Percentiles rank a stretch among this genome's conserved stretches.
phyloP scores from a whole-genome alignment of 2,113 vertebrate species.

The rat (Rattus norvegicus) region GRCr8 NC_086039.1:114982001-114982500 shows the following conservation, averaged over 20 bases:
- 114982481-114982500: background rate
- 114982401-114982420: background rate
- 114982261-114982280: background rate
- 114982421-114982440: background rate
- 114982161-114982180: background rate
- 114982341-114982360: background rate
- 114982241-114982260: background rate
- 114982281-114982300: background rate
- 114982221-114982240: background rate
- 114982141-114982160: background rate
- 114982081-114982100: background rate
- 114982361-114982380: background rate
- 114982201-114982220: background rate
- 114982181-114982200: background rate
- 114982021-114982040: background rate
- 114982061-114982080: background rate
- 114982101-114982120: background rate
- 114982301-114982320: background rate
- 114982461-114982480: background rate
- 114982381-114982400: background rate
- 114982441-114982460: background rate
- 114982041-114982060: background rate
- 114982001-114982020: background rate
- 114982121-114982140: background rate
- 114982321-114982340: background rate